A percentile compares a stretch with the other conserved stretches of the same genome.
phyloP scores from a whole-genome alignment of 2,113 vertebrate genomes.

The Lethenteron camtschaticum region DNA sequence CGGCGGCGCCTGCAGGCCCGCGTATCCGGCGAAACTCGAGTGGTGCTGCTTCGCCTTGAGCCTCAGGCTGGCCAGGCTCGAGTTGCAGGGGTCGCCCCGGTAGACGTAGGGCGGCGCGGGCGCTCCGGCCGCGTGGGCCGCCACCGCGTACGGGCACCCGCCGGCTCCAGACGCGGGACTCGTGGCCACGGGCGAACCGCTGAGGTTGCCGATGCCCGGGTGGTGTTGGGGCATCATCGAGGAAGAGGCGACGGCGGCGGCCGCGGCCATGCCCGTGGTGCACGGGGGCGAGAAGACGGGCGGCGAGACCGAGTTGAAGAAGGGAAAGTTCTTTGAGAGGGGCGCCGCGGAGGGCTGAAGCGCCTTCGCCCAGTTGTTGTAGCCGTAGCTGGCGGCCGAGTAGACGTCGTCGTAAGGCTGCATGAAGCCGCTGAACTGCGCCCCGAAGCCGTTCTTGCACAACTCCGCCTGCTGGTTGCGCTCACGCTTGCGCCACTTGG shows the following conservation, averaged over 20 bases:
- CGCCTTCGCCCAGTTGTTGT: slow-evolving; percentile 13
- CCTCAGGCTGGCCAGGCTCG: slow-evolving; percentile 10
- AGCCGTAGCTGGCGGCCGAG: slow-evolving; percentile 9
- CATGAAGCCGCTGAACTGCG: slow-evolving; percentile 8
- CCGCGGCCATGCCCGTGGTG: slow-evolving; percentile 23
- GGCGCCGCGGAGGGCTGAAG: slow-evolving; percentile 7
- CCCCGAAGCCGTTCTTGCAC: slow-evolving; percentile 11
- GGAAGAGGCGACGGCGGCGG: not conserved
- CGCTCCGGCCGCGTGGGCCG: slow-evolving; percentile 20
- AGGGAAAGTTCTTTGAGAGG: slow-evolving; percentile 11
- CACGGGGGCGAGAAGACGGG: slow-evolving; percentile 8
- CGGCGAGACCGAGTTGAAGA: slow-evolving; percentile 13
- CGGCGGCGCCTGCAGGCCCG: slow-evolving; percentile 14
- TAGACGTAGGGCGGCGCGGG: slow-evolving; percentile 17
- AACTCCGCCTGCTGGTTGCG: slow-evolving; percentile 13
- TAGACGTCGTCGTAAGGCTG: slow-evolving; percentile 14
- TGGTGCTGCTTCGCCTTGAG: slow-evolving; percentile 11
- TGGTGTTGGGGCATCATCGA: not conserved
- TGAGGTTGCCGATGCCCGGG: not conserved
- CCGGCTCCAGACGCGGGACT: not conserved
- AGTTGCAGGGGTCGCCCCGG: slow-evolving; percentile 9
- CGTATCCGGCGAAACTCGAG: slow-evolving; percentile 7
- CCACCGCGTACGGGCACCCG: not conserved
- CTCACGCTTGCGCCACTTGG: slow-evolving; percentile 16
- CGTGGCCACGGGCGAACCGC: not conserved